A percentile compares a stretch with the other conserved stretches of the same genome.
Conservation (phyloP, 2,888 invertebrate species). For the Lithophane semibrunnea region DNA sequence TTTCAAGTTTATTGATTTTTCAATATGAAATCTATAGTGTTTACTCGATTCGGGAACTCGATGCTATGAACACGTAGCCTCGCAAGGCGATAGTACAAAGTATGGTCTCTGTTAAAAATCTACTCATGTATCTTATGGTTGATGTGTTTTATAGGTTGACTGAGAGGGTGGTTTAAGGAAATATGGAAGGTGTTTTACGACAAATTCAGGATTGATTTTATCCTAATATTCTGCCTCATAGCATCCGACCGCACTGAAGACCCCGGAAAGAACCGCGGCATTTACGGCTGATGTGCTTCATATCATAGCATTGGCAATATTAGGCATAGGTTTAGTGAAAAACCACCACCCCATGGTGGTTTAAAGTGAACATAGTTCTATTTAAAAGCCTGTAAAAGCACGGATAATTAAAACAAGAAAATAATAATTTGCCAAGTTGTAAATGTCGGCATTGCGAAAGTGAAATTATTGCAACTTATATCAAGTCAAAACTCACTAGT, state of each 20-base stretch:
- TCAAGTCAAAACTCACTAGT: too few relatives aligned
- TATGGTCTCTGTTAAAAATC: constrained; percentile 14
- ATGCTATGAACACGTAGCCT: not conserved
- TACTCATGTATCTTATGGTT: constrained; percentile 19
- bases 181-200: constrained; percentile 15
- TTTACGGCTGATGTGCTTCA: not conserved
- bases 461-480: not conserved
- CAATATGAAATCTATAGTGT: not conserved
- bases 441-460: not conserved
- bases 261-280: not conserved
- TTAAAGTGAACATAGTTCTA: too few relatives aligned
- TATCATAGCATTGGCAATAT: not conserved
- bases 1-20: not conserved
- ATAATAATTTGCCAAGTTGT: not conserved
- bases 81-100: not conserved
- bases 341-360: too few relatives aligned
- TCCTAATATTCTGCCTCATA: constrained; percentile 20
- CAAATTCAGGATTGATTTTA: constrained; percentile 34
- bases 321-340: not conserved
- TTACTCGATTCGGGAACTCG: not conserved
- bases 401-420: not conserved
- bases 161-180: constrained; percentile 23
- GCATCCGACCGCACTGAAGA: constrained; percentile 27
- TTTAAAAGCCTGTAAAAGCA: not conserved
- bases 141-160: constrained; percentile 27